A percentile compares a stretch with the other conserved stretches of the same genome.
phyloP scores from a whole-genome alignment of 2,797 vertebrate genomes.

The Molossus alvarezi region DNA sequence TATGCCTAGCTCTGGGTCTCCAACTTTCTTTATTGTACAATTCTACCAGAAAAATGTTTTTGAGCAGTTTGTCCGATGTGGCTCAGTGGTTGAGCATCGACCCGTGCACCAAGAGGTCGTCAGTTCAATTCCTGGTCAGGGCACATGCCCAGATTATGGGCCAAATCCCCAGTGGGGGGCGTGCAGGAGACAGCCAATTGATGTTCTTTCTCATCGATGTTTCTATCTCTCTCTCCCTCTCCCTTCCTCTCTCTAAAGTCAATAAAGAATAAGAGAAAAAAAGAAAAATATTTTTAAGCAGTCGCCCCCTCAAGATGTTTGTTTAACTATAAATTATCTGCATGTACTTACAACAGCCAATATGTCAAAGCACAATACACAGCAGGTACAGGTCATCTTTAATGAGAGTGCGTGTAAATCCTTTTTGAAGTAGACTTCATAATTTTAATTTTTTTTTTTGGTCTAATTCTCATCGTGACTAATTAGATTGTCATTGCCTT shows the following conservation, averaged over 20 bases:
- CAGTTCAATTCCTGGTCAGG: no score
- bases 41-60: constrained; percentile 47
- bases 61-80: background rate
- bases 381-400: background rate
- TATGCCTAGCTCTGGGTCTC: background rate
- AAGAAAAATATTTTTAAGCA: constrained; percentile 1
- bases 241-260: no score
- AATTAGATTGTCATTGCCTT: background rate
- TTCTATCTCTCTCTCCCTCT: no score
- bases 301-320: background rate
- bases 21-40: background rate
- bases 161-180: no score
- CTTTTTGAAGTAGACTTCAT: constrained; percentile 50
- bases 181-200: no score
- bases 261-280: no score
- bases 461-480: background rate
- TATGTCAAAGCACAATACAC: background rate
- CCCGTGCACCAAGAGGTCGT: no score
- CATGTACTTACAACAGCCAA: background rate
- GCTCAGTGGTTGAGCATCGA: no score
- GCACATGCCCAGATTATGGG: no score
- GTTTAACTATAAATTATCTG: constrained; percentile 22
- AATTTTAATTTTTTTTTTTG: background rate
- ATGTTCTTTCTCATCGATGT: no score
- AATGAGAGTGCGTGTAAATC: background rate